Evolutionary conservation across 2,888 invertebrate genomes (phyloP), one percentile per base, ranked within the genome.

Genomic region (Pyrrhia umbra): DNA sequence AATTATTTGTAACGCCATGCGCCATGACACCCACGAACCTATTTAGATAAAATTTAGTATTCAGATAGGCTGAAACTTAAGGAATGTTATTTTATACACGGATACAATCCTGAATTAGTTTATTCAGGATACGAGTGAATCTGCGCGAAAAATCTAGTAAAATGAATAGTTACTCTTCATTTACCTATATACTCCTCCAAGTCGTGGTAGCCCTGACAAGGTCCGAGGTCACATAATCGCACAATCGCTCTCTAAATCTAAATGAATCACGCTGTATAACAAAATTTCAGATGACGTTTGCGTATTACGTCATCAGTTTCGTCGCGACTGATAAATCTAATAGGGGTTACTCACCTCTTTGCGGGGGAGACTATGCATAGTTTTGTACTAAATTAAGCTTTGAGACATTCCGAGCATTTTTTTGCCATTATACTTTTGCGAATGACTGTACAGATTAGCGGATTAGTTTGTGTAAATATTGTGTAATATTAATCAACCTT

Each of bases 181-280:
- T n/a, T n/a, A n/a, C n/a, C n/a, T n/a, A n/a, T n/a, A n/a, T 30
- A 30, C 10, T 30, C 30, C 2, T 54, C 4, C 6, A 16, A 43
- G 9, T 40, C 6, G 50, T 25, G 77, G 56, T 51, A 78, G 37
- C 77, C 77, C 77, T 75, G 47, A 46, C 62, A 73, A 80, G 84
- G 79, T 82, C 81, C 82, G 85, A 87, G 89, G 87, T 86, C 85
- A 75, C 37, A 56, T 40, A 68, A 30, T 59, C 45, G 25, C 39
- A 42, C 46, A 61, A 47, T 73, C 62, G 52, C 52, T 70, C 63
- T 63, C 76, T 58, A 67, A 85, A 85, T 82, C 83, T 81, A 75
- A 84, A 79, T 90, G 88, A 91, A 82, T 90, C 88, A 90, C 67
- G 30, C 55, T 58, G 66, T 71, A 51, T 73, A 56, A 65, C 59